A percentile compares a stretch with the other conserved stretches of the same genome.
These are phyloP conservation scores for Aphelenchoides bicaudatus DNA, from an alignment of 2,888 invertebrate genomes.

Conservation along the genomic window DNA sequence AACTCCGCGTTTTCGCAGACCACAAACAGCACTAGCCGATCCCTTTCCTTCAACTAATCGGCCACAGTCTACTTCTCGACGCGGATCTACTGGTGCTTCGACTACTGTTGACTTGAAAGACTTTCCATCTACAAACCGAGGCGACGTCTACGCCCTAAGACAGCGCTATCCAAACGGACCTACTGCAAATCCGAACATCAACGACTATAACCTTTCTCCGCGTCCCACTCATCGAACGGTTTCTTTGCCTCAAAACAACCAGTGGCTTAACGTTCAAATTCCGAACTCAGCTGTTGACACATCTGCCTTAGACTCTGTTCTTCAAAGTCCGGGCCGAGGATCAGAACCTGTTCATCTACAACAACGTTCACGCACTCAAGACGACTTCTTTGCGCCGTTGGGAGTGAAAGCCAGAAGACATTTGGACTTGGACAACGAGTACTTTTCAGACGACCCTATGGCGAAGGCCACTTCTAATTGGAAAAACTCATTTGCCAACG, in stretches of 20 bases:
- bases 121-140: conserved; percentile 16
- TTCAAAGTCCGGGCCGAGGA: conserved; percentile 13
- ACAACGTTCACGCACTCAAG: neutral
- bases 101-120: conserved; percentile 12
- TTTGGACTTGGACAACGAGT: conserved; percentile 12
- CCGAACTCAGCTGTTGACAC: conserved; percentile 1
- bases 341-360: conserved; percentile 9
- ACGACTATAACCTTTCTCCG: too few species aligned
- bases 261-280: neutral
- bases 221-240: neutral
- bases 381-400: neutral
- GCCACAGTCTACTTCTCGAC: too few species aligned
- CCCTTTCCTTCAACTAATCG: conserved; percentile 1
- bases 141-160: conserved; percentile 10
- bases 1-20: neutral
- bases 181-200: neutral
- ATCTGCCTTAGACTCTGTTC: conserved; percentile 14
- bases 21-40: conserved; percentile 13
- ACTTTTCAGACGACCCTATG: conserved; percentile 48
- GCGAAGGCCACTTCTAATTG: conserved; percentile 47
- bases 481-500: conserved; percentile 43
- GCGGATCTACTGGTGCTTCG: neutral
- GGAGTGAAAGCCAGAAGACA: too few species aligned
- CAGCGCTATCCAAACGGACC: conserved; percentile 7
- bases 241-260: conserved; percentile 2